Evolutionary conservation across 2,888 invertebrate genomes (phyloP).

Genomic region (Axea sp.): DNA sequence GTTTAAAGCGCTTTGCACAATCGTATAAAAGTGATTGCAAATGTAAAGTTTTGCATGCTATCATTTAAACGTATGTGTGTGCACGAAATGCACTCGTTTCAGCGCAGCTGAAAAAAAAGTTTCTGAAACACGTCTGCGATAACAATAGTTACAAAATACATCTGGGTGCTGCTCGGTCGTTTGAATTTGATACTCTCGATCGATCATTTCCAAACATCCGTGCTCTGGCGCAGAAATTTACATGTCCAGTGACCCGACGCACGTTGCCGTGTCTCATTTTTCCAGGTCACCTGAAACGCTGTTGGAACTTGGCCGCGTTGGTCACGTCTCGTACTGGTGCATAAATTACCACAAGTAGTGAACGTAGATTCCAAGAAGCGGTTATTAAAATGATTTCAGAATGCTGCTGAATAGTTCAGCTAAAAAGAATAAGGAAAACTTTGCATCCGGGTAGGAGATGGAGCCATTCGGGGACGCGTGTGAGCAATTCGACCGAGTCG

Average conservation of each 20-base stretch:
- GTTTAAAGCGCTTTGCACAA: too few relatives aligned
- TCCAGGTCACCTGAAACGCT: slow-evolving; percentile 9
- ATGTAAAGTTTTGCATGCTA: too few relatives aligned
- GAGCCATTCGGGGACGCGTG: slow-evolving; percentile 43
- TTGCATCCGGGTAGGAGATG: slow-evolving; percentile 24
- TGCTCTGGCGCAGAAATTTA: too few relatives aligned
- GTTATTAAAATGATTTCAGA: slow-evolving; percentile 53
- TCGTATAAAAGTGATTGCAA: too few relatives aligned
- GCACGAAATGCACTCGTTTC: too few relatives aligned
- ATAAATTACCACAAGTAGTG: slow-evolving; percentile 27
- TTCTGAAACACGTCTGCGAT: too few relatives aligned
- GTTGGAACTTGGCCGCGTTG: slow-evolving; percentile 20
- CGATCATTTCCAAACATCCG: too few relatives aligned
- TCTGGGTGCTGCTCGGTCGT: too few relatives aligned
- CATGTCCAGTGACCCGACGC: slow-evolving; percentile 32
- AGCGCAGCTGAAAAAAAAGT: too few relatives aligned
- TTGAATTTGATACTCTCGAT: too few relatives aligned
- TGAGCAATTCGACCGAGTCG: slow-evolving; percentile 55
- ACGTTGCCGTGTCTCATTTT: slow-evolving; percentile 21
- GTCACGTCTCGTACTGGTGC: slow-evolving; percentile 22
- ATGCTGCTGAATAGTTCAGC: slow-evolving; percentile 41
- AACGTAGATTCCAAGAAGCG: slow-evolving; percentile 20
- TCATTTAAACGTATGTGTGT: too few relatives aligned
- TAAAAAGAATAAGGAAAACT: slow-evolving; percentile 18
- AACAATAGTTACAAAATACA: too few relatives aligned